phyloP scores from a whole-genome alignment of 2,113 vertebrate species.

The Apodemus speciosus region DNA sequence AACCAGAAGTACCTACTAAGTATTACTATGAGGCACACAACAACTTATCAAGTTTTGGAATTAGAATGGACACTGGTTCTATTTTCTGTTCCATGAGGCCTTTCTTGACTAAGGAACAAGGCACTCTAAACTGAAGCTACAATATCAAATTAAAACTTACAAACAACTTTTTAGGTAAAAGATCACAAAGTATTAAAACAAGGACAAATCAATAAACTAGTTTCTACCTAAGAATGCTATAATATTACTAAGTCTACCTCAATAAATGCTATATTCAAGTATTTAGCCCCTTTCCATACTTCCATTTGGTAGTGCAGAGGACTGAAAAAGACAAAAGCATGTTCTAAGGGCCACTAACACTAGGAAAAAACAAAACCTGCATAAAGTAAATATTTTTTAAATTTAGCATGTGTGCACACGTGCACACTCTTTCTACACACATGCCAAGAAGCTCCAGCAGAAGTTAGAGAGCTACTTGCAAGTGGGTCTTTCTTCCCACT shows the following conservation, averaged over 20 bases:
- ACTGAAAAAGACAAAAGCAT: conserved; percentile 9
- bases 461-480: not conserved
- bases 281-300: not conserved
- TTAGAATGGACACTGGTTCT: not conserved
- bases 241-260: not conserved
- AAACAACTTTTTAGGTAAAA: conserved; percentile 32
- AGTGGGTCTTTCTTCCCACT: not conserved
- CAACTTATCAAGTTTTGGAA: conserved; percentile 30
- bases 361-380: not conserved
- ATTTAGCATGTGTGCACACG: not conserved
- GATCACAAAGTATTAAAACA: conserved; percentile 19
- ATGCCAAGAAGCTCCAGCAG: not conserved
- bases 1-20: conserved; percentile 6
- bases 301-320: not conserved
- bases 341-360: conserved; percentile 17
- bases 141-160: conserved; percentile 50
- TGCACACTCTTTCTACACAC: not conserved
- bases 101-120: not conserved
- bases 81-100: not conserved
- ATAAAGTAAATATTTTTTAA: not conserved
- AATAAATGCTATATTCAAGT: not conserved
- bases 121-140: conserved; percentile 35
- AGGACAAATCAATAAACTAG: conserved; percentile 13
- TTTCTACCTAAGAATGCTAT: conserved; percentile 13
- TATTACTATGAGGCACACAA: not conserved